Evolutionary conservation across 2,888 invertebrate genomes (phyloP), one percentile per base, ranked within the genome.

Genomic region (Epsilonema sp.): DNA sequence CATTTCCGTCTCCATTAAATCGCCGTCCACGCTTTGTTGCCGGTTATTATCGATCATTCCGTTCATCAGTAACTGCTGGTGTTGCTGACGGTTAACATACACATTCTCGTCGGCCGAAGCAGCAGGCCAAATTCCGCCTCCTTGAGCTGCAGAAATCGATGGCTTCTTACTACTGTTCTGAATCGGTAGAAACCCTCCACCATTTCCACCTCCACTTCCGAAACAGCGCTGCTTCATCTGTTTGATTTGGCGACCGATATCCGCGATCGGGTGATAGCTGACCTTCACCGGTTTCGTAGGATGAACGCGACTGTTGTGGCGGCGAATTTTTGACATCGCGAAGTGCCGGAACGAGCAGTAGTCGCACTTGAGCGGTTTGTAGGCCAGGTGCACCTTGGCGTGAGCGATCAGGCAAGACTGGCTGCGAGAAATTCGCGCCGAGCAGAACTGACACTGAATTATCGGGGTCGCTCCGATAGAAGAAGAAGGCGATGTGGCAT

Each of bases 291-390:
- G 24, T n/a, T 24, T 31, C 3, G n/a, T 21, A 16, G 13, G 26
- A 25, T 48, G 48, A 20, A 42, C 37, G 11, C 39, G 24, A 8
- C 25, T n/a, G 23, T 25, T 42, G 41, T 48, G 48, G 8, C 48
- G 44, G 11, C 42, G 21, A 4, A 48, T 44, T 16, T 41, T 43
- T 8, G 42, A 19, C 26, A 48, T 48, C 26, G 48, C 43, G 26
- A 42, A 42, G 26, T 48, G 44, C 2, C 39, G 37, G 31, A 48
- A 48, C 16, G 23, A 4, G 24, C 48, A 48, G 38, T 48, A 37
- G 3, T 48, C 44, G 40, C 48, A 48, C 43, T 48, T 37, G 24
- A 48, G 25, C 21, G 48, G 48, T 19, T 44, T 48, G 40, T 48
- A 48, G n/a, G 20, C 42, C 31, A 48, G 26, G 40, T 48, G 48